phyloP scores from a whole-genome alignment of 2,113 vertebrate genomes.

The Xiphophorus maculatus region DNA sequence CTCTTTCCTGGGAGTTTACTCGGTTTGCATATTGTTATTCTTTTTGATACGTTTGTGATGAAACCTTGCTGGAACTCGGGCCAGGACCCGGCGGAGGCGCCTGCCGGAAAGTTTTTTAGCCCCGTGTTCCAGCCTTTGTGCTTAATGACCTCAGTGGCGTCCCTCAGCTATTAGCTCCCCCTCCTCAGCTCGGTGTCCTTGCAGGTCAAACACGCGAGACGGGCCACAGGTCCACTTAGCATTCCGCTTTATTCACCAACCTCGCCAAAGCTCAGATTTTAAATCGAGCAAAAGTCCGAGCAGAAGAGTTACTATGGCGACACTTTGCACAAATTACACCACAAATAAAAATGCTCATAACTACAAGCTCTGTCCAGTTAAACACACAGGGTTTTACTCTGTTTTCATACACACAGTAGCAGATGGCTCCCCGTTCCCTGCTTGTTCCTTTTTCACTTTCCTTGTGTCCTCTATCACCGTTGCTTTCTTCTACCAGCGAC shows the following conservation, averaged over 20 bases:
- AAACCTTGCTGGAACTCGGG: slow-evolving; percentile 43
- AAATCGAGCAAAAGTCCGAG: slow-evolving; percentile 22
- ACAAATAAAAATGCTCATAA: not conserved
- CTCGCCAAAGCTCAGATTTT: slow-evolving; percentile 4
- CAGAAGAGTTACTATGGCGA: not conserved
- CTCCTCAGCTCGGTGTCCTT: slow-evolving; percentile 64
- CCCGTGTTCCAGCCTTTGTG: slow-evolving; percentile 52
- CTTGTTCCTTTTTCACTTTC: slow-evolving; percentile 13
- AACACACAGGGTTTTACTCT: slow-evolving; percentile 1
- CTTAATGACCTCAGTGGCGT: slow-evolving; percentile 71
- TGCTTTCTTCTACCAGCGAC: slow-evolving; percentile 26
- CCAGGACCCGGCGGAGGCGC: slow-evolving; percentile 46
- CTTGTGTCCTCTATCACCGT: slow-evolving; percentile 11
- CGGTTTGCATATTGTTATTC: slow-evolving; percentile 57
- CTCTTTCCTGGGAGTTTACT: slow-evolving; percentile 52
- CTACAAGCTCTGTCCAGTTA: not conserved
- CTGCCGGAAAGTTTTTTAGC: slow-evolving; percentile 58
- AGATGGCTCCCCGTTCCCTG: not conserved
- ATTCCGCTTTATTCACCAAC: slow-evolving; percentile 40
- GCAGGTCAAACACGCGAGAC: slow-evolving; percentile 63
- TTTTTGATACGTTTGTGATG: slow-evolving; percentile 39
- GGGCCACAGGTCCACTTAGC: slow-evolving; percentile 45
- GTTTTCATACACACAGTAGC: not conserved
- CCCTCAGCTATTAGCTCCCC: slow-evolving; percentile 70
- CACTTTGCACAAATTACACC: not conserved